These are phyloP conservation scores for Planococcus citri DNA, from an alignment of 1,140 invertebrate genomes.

Conservation along the genomic window DNA sequence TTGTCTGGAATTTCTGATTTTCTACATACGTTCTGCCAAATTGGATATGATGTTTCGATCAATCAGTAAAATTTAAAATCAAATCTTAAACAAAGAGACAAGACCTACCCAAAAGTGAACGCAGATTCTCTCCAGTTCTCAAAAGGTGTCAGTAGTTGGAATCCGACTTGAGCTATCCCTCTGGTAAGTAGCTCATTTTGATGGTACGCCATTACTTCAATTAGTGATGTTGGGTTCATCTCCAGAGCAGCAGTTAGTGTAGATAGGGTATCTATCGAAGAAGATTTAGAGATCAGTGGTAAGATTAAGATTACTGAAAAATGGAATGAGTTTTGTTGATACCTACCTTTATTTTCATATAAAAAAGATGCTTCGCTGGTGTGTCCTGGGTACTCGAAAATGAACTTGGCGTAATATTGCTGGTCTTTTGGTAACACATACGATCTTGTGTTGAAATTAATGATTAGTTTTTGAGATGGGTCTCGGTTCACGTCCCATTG, in stretches of 20 bases:
- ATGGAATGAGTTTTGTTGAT: conserved; percentile 19
- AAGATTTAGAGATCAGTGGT: background rate
- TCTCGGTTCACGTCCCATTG: conserved; percentile 74
- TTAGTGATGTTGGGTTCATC: conserved; percentile 42
- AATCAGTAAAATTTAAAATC: background rate
- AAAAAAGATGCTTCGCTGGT: conserved; percentile 28
- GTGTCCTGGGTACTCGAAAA: conserved; percentile 57
- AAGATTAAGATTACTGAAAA: background rate
- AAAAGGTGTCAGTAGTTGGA: conserved; percentile 53
- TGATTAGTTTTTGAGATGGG: conserved; percentile 50
- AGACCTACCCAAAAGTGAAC: conserved; percentile 42
- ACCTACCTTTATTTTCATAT: background rate
- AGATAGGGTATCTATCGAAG: conserved; percentile 35
- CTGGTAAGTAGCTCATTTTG: conserved; percentile 37
- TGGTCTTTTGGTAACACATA: conserved; percentile 35
- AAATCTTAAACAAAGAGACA: no score
- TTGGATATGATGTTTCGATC: background rate
- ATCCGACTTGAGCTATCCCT: conserved; percentile 35
- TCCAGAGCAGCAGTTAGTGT: conserved; percentile 37
- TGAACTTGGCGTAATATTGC: conserved; percentile 45
- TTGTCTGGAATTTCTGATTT: conserved; percentile 21
- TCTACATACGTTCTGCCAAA: background rate
- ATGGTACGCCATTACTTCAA: conserved; percentile 39
- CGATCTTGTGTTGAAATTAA: conserved; percentile 39
- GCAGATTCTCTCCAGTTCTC: conserved; percentile 55